phyloP scores from a whole-genome alignment of 2,113 vertebrate species.

The Cervus canadensis region DNA sequence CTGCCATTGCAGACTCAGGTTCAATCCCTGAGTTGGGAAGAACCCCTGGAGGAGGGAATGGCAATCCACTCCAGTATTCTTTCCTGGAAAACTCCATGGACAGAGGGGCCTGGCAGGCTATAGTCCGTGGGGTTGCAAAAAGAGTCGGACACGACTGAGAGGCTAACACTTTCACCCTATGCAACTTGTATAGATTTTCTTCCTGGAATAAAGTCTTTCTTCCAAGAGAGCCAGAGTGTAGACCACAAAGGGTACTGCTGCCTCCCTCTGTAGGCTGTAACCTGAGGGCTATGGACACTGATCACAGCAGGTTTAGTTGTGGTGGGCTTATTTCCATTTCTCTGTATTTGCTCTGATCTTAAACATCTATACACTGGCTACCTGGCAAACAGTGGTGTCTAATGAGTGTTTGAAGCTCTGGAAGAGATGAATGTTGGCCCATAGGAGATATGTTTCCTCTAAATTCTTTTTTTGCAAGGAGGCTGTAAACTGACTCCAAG shows the following conservation, averaged over 20 bases:
- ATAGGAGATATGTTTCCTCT: not conserved
- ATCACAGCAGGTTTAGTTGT: not conserved
- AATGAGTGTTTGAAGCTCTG: not conserved
- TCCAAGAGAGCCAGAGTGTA: not conserved
- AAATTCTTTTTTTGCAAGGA: not conserved
- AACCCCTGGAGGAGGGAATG: not conserved
- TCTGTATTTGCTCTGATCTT: not conserved
- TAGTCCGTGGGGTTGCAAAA: not conserved
- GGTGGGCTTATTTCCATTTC: not conserved
- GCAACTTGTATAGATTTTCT: not conserved
- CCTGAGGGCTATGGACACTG: not conserved
- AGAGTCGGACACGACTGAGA: not conserved
- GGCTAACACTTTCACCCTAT: not conserved
- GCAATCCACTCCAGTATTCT: not conserved
- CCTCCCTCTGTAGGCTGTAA: not conserved
- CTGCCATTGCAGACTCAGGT: not conserved
- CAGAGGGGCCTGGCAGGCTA: not conserved
- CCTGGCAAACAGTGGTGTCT: not conserved
- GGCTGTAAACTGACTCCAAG: not conserved
- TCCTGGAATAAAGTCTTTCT: not conserved
- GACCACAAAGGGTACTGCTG: not conserved
- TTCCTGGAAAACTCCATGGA: not conserved
- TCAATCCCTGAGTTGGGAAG: not conserved
- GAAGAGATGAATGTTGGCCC: not conserved
- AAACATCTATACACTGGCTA: not conserved